A percentile compares a stretch with the other conserved stretches of the same genome.
These are phyloP conservation scores for Clarias macrocephalus DNA, from an alignment of 2,113 vertebrate genomes.

Conservation along the genomic window DNA sequence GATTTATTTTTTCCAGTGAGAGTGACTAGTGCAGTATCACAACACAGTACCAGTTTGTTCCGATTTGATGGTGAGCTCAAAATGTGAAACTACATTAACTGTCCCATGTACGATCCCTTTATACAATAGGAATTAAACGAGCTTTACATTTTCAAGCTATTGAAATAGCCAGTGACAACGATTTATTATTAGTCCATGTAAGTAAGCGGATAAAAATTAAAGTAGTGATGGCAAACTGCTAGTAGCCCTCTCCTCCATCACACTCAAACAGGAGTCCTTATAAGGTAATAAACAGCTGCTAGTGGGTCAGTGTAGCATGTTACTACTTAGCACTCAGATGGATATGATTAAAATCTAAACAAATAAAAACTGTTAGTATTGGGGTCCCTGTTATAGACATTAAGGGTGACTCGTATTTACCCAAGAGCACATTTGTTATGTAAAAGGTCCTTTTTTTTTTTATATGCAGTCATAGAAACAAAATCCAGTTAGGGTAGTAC, in stretches of 20 bases:
- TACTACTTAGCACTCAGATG: slow-evolving; percentile 66
- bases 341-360: slow-evolving; percentile 57
- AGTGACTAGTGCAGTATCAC: slow-evolving; percentile 10
- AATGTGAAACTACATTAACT: not conserved
- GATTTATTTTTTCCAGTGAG: not conserved
- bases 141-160: not conserved
- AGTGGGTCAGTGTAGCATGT: slow-evolving; percentile 52
- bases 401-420: slow-evolving; percentile 2
- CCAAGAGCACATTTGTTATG: slow-evolving; percentile 1
- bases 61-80: not conserved
- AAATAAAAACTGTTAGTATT: slow-evolving; percentile 38
- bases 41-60: not conserved
- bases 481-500: not conserved
- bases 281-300: slow-evolving; percentile 71
- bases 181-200: not conserved
- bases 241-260: slow-evolving; percentile 30
- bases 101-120: not conserved
- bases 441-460: not conserved
- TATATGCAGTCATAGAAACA: not conserved
- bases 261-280: slow-evolving; percentile 66
- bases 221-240: slow-evolving; percentile 27
- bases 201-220: not conserved
- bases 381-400: not conserved
- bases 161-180: not conserved
- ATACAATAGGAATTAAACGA: not conserved